phyloP scores from a whole-genome alignment of 2,113 vertebrate genomes.

The Apistogramma diplotaenia region DNA sequence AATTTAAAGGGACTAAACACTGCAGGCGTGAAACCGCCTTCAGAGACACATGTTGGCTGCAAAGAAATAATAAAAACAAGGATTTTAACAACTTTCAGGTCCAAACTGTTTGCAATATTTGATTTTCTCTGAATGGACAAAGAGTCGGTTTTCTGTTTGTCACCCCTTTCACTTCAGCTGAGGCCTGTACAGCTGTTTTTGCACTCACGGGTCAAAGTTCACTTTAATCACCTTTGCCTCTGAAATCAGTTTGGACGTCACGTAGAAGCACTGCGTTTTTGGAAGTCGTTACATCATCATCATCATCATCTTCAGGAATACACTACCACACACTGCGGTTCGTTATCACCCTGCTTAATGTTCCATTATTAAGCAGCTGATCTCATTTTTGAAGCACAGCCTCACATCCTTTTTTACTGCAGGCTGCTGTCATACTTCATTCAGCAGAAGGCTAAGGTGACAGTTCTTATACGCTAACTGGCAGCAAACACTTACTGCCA shows the following conservation, averaged over 20 bases:
- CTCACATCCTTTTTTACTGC: neutral
- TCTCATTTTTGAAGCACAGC: neutral
- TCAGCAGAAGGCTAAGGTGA: neutral
- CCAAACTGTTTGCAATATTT: neutral
- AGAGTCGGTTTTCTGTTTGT: neutral
- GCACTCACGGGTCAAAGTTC: neutral
- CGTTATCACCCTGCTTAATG: neutral
- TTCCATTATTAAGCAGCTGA: neutral
- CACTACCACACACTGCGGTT: neutral
- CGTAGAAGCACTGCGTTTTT: neutral
- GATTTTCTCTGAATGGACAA: neutral
- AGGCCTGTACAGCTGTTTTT: neutral
- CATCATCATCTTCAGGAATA: neutral
- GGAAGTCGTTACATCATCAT: neutral
- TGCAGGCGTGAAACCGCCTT: too few species aligned
- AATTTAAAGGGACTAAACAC: too few species aligned
- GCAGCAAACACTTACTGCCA: neutral
- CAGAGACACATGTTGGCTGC: conserved; percentile 7
- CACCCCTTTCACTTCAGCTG: neutral
- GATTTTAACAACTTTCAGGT: neutral
- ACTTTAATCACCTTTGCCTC: neutral
- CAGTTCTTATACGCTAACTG: neutral
- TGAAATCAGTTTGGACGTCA: neutral
- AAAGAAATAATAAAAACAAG: neutral
- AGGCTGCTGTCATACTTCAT: neutral